Base-by-base conservation (phyloP, 2,888 invertebrate species). In the Pachymerium ferrugineum region DNA sequence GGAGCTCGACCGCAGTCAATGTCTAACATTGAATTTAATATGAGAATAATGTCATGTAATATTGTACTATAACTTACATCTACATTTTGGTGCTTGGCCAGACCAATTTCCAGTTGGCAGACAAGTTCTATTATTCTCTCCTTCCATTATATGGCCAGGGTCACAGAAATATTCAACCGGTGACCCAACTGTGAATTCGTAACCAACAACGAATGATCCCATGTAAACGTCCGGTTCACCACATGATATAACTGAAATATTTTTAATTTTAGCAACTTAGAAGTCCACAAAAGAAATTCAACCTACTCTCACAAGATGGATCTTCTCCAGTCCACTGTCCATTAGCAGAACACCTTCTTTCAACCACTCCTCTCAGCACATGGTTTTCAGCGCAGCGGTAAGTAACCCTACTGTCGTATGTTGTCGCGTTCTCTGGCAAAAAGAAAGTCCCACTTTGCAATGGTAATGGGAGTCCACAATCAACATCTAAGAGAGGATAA, bases 81-180 rank as follows among this genome's bases (percentile, higher is more conserved):
- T 89, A 81, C 94, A 94, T 76, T 85, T 87, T 0, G 94, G 94
- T 1, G 92, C 87, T 19, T 88, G 88, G 1, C 90, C 90, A 14
- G 89, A 90, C 94, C 94, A 94, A 77, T 92, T 91, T 4, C 93
- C 94, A 74, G 89, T 88, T 62, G 86, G 86, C 75, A 88, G 87
- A 81, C 94, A 94, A 14, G 87, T 86, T 54, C 91, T 87, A 54
- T 85, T 87, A 0, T 87, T 81, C 77, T 89, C 89, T 0, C 94
- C 94, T 5, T 88, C 86, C 75, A 94, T 85, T 75, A 89, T 86
- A 81, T 94, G 90, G 0, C 95, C 95, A 0, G 88, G 86, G 81
- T 94, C 93, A 81, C 95, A 95, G 80, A 93, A 90, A 82, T 93
- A 94, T 80, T 92, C 90, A 69, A 94, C 93, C 31, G 87, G 88